Conservation (phyloP, 2,888 invertebrate genomes). For the Philopedon plagiatum region DNA sequence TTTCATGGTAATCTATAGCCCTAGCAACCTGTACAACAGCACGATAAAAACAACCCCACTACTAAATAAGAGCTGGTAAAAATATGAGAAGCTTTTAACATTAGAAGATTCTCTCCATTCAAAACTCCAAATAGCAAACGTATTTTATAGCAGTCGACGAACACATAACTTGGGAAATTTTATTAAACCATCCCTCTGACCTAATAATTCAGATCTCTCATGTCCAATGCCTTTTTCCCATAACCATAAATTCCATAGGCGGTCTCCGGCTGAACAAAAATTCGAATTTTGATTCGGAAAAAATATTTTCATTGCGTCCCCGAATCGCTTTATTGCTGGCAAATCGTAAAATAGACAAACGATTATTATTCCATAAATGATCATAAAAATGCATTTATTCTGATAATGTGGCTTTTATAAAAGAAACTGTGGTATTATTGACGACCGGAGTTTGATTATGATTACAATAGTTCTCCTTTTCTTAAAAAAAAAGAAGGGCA, state of each 20-base stretch:
- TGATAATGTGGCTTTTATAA: slow-evolving; percentile 23
- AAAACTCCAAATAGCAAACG: not conserved
- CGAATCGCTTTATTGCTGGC: slow-evolving; percentile 52
- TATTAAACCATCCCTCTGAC: slow-evolving; percentile 32
- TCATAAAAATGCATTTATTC: slow-evolving; percentile 45
- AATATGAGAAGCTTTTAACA: not conserved
- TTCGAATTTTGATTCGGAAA: slow-evolving; percentile 61
- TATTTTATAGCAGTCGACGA: not conserved
- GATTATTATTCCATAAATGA: slow-evolving; percentile 43
- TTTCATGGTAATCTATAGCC: no score
- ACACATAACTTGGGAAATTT: slow-evolving; percentile 4
- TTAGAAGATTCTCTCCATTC: not conserved
- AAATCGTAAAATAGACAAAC: slow-evolving; percentile 55
- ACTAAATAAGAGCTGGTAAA: not conserved
- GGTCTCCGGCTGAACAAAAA: slow-evolving; percentile 37
- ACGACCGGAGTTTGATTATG: no score
- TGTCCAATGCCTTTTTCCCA: slow-evolving; percentile 57
- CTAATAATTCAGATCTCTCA: slow-evolving; percentile 40
- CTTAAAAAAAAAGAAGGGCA: no score
- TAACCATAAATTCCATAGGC: slow-evolving; percentile 61
- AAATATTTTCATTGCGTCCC: slow-evolving; percentile 59
- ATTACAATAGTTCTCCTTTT: no score
- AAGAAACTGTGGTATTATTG: not conserved
- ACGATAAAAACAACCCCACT: not conserved
- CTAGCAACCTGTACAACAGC: no score